Evolutionary conservation across 2,113 vertebrate genomes (phyloP).

Genomic region (Lophura nycthemera): DNA sequence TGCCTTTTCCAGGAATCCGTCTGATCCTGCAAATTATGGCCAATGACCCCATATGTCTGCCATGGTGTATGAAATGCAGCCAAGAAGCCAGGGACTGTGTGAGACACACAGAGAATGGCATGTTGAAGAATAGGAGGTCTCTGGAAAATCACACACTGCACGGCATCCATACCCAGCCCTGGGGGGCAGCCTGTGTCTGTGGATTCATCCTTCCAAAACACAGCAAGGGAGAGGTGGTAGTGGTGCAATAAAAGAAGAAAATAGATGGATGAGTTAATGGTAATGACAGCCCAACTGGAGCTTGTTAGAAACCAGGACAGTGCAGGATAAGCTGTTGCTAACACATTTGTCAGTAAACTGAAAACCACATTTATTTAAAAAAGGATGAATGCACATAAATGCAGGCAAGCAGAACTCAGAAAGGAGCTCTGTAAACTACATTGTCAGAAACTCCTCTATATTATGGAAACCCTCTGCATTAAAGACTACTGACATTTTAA

Average conservation of each 20-base stretch:
- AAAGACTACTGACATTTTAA: not conserved
- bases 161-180: not conserved
- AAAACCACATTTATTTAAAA: not conserved
- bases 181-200: not conserved
- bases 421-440: not conserved
- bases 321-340: not conserved
- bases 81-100: not conserved
- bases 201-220: not conserved
- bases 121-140: not conserved
- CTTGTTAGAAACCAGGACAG: not conserved
- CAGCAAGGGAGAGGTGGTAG: not conserved
- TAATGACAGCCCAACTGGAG: not conserved
- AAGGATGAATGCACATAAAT: not conserved
- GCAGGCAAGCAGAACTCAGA: not conserved
- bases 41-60: not conserved
- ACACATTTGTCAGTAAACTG: not conserved
- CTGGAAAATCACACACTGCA: not conserved
- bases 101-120: not conserved
- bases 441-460: fast-evolving
- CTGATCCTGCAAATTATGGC: not conserved
- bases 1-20: not conserved
- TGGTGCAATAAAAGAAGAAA: not conserved
- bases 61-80: not conserved
- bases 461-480: not conserved
- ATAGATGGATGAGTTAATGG: not conserved